Conservation (phyloP, 2,113 vertebrate species). For the Antigone vipio region DNA sequence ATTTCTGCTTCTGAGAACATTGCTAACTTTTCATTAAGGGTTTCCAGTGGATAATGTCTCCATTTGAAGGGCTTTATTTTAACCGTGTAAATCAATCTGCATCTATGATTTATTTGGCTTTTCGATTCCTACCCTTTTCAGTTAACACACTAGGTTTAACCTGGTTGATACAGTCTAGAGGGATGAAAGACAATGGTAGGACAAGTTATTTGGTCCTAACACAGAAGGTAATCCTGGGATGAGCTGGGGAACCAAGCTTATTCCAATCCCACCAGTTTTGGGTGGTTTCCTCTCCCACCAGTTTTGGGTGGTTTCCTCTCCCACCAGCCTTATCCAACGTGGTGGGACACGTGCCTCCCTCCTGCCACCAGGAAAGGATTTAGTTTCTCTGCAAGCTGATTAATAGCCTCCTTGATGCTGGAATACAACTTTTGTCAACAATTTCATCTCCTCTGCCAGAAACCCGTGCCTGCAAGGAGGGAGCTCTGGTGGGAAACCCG, state of each 20-base stretch:
- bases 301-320: neutral
- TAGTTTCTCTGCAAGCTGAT: neutral
- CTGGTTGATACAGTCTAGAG: neutral
- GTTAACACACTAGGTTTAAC: neutral
- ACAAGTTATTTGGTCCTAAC: neutral
- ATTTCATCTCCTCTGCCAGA: neutral
- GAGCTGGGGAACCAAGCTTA: neutral
- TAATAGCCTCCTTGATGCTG: neutral
- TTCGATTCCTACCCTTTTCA: neutral
- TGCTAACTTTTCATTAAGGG: constrained; percentile 15
- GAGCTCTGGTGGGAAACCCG: neutral
- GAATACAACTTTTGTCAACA: neutral
- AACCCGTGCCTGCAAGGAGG: neutral
- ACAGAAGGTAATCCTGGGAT: neutral
- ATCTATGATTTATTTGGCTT: constrained; percentile 10
- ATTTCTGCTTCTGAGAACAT: constrained; percentile 31
- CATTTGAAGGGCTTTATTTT: constrained; percentile 32
- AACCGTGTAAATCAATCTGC: constrained; percentile 7
- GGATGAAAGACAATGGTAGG: neutral
- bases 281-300: neutral
- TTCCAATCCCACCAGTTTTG: neutral
- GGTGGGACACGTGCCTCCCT: neutral
- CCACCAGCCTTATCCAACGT: neutral
- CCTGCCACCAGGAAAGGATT: neutral
- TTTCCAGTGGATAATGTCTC: constrained; percentile 18